phyloP scores from a whole-genome alignment of 2,113 vertebrate species.

The Rostratula benghalensis region DNA sequence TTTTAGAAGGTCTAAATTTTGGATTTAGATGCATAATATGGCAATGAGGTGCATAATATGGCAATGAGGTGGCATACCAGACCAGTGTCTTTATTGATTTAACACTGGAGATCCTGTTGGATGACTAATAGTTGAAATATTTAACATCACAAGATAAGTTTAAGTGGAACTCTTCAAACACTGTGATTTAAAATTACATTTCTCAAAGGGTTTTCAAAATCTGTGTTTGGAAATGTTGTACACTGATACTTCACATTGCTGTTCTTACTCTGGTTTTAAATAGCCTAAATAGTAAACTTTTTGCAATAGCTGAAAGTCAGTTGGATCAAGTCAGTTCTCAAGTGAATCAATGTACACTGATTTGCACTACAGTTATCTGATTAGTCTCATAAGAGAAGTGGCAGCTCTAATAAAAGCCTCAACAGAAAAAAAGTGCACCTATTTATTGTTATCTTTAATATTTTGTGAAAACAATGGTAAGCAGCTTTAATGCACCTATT shows the following conservation, averaged over 20 bases:
- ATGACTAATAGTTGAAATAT: background rate
- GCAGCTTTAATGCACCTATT: constrained; percentile 40
- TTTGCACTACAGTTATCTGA: constrained; percentile 35
- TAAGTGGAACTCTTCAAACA: background rate
- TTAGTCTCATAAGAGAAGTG: constrained; percentile 9
- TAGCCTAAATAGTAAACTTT: background rate
- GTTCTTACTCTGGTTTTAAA: background rate
- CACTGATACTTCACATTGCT: background rate
- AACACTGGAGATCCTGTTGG: background rate
- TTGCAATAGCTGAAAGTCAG: constrained; percentile 37
- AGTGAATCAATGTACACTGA: background rate
- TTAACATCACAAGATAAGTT: background rate
- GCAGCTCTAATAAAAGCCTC: constrained; percentile 30
- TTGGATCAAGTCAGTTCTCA: constrained; percentile 16
- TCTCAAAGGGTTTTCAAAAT: background rate
- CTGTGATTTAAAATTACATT: background rate
- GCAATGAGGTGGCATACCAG: background rate
- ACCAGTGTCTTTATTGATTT: background rate
- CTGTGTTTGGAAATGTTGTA: background rate
- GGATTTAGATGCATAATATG: background rate
- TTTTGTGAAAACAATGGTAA: constrained; percentile 55
- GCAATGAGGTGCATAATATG: background rate
- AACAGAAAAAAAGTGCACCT: background rate
- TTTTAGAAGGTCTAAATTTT: background rate
- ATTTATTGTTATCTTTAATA: constrained; percentile 54